Base-by-base conservation (phyloP, 2,113 vertebrate species). In the Spilogale gracilis region DNA sequence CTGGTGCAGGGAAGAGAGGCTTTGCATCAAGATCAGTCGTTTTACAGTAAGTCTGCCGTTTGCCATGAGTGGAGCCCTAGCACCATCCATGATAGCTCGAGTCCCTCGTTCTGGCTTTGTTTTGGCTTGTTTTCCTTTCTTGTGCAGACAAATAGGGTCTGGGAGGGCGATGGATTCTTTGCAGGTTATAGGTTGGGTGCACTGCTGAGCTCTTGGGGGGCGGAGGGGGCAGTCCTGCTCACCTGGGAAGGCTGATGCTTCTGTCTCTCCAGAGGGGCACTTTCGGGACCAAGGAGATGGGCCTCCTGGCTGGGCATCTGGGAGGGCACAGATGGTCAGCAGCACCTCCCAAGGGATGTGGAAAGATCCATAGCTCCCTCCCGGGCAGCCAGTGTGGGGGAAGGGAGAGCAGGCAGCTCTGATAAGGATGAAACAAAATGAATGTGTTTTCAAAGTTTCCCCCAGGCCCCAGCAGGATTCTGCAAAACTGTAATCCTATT, bases 401-500 rank as follows among this genome's bases (percentile, higher is more conserved):
- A 23, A 12, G 85, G 78, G 52, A 50, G 17, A 91, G 79, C 74
- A 90, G 89, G 91, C 76, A 27, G 52, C 87, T 87, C 60, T 63
- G 96, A 84, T 95, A 94, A 96, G 96, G 96, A 96, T 21, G 87
- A 85, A 85, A 85, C 63, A 82, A 93, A 97, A 97, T 86, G 88
- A 96, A 97, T 79, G 87, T 92, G 81, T 95, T 94, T 96, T 95
- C 90, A 27, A 84, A 96, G 74, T 89, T 84, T 89, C n/a, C 96
- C 94, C 84, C 92, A 90, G 92, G 92, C 74, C 95, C 71, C 58
- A 58, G 96, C 86, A 94, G 89, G 93, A 78, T 94, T 92, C 97
- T 82, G 94, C 84, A 96, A 90, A 92, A 91, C 61, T 88, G 78
- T 93, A 97, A 95, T 97, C 92, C 96, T 97, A 82, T 97, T 96